Evolutionary conservation across 2,888 invertebrate genomes (phyloP), one percentile per base, ranked within the genome.

Genomic region (Hirtodrosophila trivittata): DNA sequence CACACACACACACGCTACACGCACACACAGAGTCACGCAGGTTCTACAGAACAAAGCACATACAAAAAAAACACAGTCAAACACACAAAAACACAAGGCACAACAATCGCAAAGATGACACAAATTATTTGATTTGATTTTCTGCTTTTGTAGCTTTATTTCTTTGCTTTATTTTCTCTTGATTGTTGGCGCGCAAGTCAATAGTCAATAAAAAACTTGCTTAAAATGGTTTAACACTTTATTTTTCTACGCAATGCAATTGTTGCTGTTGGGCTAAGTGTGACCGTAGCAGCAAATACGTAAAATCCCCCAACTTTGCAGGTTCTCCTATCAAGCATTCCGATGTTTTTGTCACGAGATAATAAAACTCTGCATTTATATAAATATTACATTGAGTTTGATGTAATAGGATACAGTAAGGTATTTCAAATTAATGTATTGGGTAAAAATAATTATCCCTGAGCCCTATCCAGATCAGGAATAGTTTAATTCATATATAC

Each of bases 181-280:
- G 18, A 30, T 49, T 35, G 25, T 60, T 54, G 39, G 55, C 52
- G 70, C 52, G 26, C 37, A 35, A 32, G n/a, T 56, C 43, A 12
- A 14, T 12, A 21, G 8, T 41, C 3, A 43, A 52, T 51, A 50
- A 21, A 21, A 21, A 21, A 3, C 3, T 21, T 21, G 18, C 37
- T 21, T 32, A 14, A 30, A 56, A 52, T 35, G 32, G 30, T 51
- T 46, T 26, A 66, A 49, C 55, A 56, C 59, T 70, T 68, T 70
- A 70, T 68, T 66, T 73, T 73, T 72, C 77, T 66, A 75, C 72
- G 62, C 77, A 72, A 71, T 63, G 77, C 74, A 75, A 75, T 75
- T 75, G 82, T 75, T 81, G 82, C 82, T 75, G 69, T 81, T 60
- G 30, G 32, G 14, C 25, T 13, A 0, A 55, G 38, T 67, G 71